Evolutionary conservation across 2,113 vertebrate species (phyloP), one percentile per base, ranked within the genome.

Genomic region (Seriola dumerili): DNA sequence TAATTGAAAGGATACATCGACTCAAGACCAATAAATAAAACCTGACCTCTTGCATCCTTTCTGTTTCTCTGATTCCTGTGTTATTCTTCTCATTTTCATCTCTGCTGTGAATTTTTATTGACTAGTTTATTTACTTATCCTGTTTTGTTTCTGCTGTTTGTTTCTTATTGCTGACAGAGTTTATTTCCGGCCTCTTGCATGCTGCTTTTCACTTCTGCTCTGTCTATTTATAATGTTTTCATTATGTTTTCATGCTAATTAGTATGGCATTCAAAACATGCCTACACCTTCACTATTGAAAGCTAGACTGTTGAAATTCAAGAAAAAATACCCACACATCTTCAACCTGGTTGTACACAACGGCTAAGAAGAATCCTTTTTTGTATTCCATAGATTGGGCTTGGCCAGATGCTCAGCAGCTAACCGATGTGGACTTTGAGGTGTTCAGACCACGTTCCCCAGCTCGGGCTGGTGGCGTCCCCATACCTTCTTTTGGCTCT

Each of bases 401-500:
- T 10, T 97, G 96, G 96, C 90, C 90, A 0, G 95, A 95, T 16
- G 94, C 91, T 82, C 93, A 94, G 36, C 90, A 91, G 73, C 86
- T 95, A 6, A 84, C 93, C 0, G 95, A 96, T 1, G 94, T 96
- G 67, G 96, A 96, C 82, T 95, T 95, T 34, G 96, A 96, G 75
- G 85, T 95, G 17, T 88, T 95, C 44, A 91, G 93, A 29, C 92
- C 94, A 0, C 89, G 88, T 6, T 96, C 96, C 1, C 95, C 94
- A 0, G 93, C 92, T 52, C 91, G 88, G 4, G 90, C 93, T 1
- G 90, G 63, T 7, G 93, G 92, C 0, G 89, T 95, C 11, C 95
- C 94, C 19, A 93, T 96, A 63, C 92, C 92, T 0, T 92, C 93
- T 23, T 94, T 94, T 72, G 91, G 88, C 50, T 89, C 94, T 11